Conservation (phyloP, 2,113 vertebrate genomes). For the Crypturellus undulatus region DNA sequence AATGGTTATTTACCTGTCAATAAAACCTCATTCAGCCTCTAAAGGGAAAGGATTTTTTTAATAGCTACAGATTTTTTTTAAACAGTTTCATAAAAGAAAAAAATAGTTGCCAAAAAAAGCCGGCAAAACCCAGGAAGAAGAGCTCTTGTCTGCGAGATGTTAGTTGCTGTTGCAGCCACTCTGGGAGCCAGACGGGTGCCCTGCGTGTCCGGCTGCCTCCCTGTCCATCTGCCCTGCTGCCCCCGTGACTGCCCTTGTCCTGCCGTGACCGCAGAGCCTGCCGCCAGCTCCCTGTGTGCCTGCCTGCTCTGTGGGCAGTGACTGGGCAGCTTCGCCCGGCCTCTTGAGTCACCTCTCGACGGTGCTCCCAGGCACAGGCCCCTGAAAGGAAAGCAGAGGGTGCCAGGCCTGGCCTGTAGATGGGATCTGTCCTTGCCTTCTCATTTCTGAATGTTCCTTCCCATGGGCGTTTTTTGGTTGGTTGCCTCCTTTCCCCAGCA, state of each 20-base stretch:
- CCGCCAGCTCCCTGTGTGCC: accelerated
- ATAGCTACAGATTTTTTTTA: constrained; percentile 69
- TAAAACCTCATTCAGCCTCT: constrained; percentile 58
- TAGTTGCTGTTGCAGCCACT: neutral
- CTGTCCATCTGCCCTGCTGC: neutral
- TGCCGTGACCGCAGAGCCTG: neutral
- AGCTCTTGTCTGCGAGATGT: constrained; percentile 22
- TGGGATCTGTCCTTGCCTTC: neutral
- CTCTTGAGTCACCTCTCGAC: neutral
- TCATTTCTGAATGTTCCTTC: neutral
- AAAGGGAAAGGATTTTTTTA: constrained; percentile 68
- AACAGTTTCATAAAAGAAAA: constrained; percentile 66
- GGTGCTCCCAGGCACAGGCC: neutral
- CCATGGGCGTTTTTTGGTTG: accelerated
- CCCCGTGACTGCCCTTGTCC: neutral
- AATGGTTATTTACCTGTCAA: constrained; percentile 49
- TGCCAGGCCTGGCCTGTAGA: neutral
- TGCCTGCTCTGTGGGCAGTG: neutral
- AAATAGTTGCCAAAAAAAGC: constrained; percentile 56
- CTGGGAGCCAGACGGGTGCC: neutral
- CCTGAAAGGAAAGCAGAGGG: neutral
- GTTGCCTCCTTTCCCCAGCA: neutral
- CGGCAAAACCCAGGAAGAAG: constrained; percentile 1
- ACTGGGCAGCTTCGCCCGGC: accelerated
- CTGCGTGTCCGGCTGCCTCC: neutral